Percentiles rank a stretch among this genome's conserved stretches.
These are phyloP conservation scores for Gobiocypris rarus DNA, from an alignment of 2,113 vertebrate species.

Conservation along the genomic window DNA sequence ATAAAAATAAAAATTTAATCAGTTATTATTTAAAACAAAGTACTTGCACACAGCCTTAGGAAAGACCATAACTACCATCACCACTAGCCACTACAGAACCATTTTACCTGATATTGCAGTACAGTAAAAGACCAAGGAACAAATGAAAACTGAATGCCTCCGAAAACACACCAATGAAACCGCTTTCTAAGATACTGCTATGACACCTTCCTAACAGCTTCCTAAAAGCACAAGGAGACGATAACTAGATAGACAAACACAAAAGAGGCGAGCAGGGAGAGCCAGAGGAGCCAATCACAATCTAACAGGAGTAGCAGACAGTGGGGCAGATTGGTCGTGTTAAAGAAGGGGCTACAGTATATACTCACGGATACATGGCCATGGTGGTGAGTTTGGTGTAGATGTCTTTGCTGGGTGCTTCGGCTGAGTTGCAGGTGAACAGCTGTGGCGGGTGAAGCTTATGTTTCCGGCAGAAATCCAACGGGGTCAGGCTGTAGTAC, in stretches of 20 bases:
- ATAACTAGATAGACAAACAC: background rate
- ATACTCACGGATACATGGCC: constrained; percentile 99
- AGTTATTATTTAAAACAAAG: background rate
- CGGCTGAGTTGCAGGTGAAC: constrained; percentile 90
- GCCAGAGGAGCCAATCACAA: background rate
- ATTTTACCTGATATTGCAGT: background rate
- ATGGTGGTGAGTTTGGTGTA: constrained; percentile 97
- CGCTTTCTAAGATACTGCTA: background rate
- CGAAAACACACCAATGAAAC: background rate
- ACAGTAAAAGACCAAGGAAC: background rate
- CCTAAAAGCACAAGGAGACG: background rate
- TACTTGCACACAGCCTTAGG: background rate
- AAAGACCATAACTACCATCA: background rate
- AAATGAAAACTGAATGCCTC: background rate
- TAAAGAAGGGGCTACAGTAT: background rate
- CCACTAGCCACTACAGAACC: background rate
- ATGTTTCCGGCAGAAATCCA: constrained; percentile 96
- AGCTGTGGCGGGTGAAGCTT: constrained; percentile 97
- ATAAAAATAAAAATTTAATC: too few relatives aligned
- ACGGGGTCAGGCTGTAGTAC: constrained; percentile 86
- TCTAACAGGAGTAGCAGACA: constrained; percentile 29
- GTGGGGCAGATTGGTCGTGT: constrained; percentile 25
- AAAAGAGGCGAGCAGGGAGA: background rate
- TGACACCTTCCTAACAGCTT: background rate
- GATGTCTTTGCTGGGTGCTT: constrained; percentile 89